These are phyloP conservation scores for Zoanthus gigantus DNA, from an alignment of 92 coral and sea anemone species.

Conservation along the genomic window DNA sequence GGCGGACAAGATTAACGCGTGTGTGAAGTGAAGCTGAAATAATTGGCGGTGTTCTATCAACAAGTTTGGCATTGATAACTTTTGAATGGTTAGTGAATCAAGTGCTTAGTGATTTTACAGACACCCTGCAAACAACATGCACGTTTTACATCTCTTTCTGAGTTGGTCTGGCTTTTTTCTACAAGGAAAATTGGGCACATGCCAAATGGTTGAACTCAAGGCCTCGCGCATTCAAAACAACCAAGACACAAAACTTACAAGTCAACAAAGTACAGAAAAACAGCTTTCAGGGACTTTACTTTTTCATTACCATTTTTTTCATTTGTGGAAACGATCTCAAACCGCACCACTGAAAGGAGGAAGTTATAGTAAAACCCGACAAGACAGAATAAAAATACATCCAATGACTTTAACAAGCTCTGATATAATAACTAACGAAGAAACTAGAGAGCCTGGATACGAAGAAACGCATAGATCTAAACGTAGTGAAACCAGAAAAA, in stretches of 20 bases:
- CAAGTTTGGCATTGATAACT: not conserved
- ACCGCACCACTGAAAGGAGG: not conserved
- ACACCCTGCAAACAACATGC: not conserved
- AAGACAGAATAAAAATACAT: not conserved
- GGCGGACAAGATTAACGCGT: slow-evolving; percentile 6
- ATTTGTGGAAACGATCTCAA: not conserved
- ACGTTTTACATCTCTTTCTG: slow-evolving; percentile 2
- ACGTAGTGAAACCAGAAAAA: slow-evolving; percentile 58
- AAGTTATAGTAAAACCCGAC: not conserved
- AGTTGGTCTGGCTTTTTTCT: not conserved
- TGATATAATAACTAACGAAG: not conserved
- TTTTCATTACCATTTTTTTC: not conserved
- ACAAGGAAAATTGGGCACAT: not conserved
- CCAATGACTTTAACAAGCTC: not conserved
- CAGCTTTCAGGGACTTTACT: not conserved
- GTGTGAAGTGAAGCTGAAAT: slow-evolving; percentile 34
- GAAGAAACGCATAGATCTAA: not conserved
- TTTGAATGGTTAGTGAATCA: not conserved
- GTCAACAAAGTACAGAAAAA: not conserved
- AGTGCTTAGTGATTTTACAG: not conserved
- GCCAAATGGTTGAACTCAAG: not conserved
- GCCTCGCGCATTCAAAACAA: not conserved
- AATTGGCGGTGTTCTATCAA: not conserved
- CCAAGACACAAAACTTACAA: not conserved
- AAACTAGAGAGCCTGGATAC: slow-evolving; percentile 53